Evolutionary conservation across 2,797 vertebrate genomes (phyloP).

Genomic region (Hypotaenidia okinawae): DNA sequence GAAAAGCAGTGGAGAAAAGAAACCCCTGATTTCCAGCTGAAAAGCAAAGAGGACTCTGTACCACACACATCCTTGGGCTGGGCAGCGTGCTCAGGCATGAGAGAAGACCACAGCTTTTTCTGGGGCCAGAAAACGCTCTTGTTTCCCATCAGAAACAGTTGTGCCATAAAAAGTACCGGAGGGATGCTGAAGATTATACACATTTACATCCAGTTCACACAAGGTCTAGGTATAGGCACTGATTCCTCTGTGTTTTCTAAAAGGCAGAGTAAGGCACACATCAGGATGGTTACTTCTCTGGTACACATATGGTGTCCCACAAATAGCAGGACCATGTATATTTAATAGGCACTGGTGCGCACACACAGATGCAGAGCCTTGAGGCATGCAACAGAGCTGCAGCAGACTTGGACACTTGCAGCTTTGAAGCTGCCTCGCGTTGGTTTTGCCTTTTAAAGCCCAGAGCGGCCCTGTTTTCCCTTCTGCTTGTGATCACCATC

Average conservation of each 20-base stretch:
- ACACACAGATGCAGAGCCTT: not conserved
- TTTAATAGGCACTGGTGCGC: not conserved
- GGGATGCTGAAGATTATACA: not conserved
- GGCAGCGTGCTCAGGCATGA: not conserved
- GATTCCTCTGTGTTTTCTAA: not conserved
- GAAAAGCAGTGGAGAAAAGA: not conserved
- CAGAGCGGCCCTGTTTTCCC: not conserved
- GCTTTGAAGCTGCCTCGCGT: not conserved
- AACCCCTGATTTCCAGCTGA: not conserved
- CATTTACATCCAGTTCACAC: accelerated
- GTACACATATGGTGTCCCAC: not conserved
- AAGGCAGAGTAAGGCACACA: not conserved
- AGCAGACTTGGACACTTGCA: not conserved
- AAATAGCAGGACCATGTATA: not conserved
- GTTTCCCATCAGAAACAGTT: not conserved
- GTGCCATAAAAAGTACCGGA: not conserved
- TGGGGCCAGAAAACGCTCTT: not conserved
- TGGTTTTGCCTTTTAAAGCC: not conserved
- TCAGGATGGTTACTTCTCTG: not conserved
- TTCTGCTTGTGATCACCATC: not conserved
- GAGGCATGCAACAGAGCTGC: not conserved
- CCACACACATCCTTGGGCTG: accelerated
- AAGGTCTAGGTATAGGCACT: not conserved
- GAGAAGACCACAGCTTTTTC: not conserved
- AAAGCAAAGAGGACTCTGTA: not conserved